phyloP scores from a whole-genome alignment of 2,888 invertebrate species.

The Chouioia cunea region DNA sequence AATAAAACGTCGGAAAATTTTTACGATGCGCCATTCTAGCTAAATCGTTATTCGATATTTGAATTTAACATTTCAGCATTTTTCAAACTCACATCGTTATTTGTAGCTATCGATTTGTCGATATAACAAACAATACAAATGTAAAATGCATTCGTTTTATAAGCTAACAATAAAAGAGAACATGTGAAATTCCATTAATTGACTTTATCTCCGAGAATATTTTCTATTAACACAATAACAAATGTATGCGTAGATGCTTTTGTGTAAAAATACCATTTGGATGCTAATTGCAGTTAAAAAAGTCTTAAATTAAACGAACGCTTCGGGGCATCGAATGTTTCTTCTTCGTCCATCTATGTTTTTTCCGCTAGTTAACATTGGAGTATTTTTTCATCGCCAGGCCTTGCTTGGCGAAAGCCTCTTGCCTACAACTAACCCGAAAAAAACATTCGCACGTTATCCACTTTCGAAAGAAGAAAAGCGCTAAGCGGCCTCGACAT shows the following conservation, averaged over 20 bases:
- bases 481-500: constrained; percentile 28
- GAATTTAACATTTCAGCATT: constrained; percentile 13
- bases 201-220: too few relatives aligned
- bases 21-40: constrained; percentile 6
- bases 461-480: constrained; percentile 38
- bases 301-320: constrained; percentile 15
- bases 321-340: too few relatives aligned
- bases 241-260: too few relatives aligned
- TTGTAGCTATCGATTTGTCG: constrained; percentile 25
- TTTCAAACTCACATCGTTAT: not conserved
- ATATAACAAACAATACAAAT: not conserved
- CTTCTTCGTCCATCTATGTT: constrained; percentile 1
- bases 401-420: not conserved
- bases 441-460: constrained; percentile 35
- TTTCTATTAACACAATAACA: too few relatives aligned
- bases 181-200: too few relatives aligned
- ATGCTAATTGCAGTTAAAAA: constrained; percentile 19
- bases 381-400: constrained; percentile 26
- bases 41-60: constrained; percentile 45
- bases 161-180: constrained; percentile 5
- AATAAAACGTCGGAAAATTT: constrained; percentile 38
- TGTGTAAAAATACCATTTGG: too few relatives aligned
- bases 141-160: not conserved
- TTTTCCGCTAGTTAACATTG: constrained; percentile 1
- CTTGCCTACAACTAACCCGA: not conserved